Base-by-base conservation (phyloP, 2,888 invertebrate genomes). In the Drosophila pseudotalamancana region DNA sequence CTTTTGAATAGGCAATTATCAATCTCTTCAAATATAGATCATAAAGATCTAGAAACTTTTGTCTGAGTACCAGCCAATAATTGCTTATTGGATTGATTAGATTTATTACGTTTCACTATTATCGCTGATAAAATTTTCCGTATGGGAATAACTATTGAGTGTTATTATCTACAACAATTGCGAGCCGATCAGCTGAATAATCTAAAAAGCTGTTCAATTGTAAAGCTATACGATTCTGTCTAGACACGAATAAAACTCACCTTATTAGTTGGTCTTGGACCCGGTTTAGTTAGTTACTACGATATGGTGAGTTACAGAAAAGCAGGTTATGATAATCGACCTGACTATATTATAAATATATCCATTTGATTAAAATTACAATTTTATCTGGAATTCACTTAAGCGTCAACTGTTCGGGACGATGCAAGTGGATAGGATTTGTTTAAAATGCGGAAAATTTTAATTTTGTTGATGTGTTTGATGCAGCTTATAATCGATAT, bases 301-400 rank as follows among this genome's bases (percentile, higher is more conserved):
- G 2, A 19, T 48, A 6, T 40, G 55, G 63, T 70, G 55, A n/a
- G 34, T 43, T 39, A 1, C 4, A 9, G 12, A 6, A 49, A 72
- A 65, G n/a, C 69, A 23, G 37, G 69, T 72, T 70, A 37, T 72
- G 53, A 29, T 54, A 50, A 65, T 39, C 14, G 27, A 19, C 32
- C 12, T 67, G 14, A 4, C 14, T 6, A 31, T 27, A n/a, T n/a
- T n/a, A 23, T 27, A 42, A 11, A 23, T 51, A 16, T 19, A 31
- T 11, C 9, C 16, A 16, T 18, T 9, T 27, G 19, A 35, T 19
- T 21, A 5, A 32, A 6, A 43, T 21, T 6, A 11, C n/a, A 12
- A 14, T 9, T n/a, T 35, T 49, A 32, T 12, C 18, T 18, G 14
- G 16, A 35, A 37, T 63, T 66, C 43, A 63, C 25, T 69, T 34